Base-by-base conservation (phyloP, 1,140 invertebrate species). In the Coptotermes formosanus region DNA sequence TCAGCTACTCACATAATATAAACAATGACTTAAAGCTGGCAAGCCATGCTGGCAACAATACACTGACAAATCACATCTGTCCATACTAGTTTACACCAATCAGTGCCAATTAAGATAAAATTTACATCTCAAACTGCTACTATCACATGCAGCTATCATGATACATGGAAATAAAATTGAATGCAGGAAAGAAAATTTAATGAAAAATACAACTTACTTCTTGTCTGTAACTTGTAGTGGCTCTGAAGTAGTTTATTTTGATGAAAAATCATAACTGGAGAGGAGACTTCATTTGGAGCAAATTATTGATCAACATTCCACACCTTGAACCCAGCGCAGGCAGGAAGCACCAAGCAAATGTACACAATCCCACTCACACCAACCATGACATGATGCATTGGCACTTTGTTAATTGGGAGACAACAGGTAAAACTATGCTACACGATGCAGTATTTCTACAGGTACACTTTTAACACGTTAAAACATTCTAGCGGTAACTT, bases 401-500 rank as follows among this genome's bases (percentile, higher is more conserved):
- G 82, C 82, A 83, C 82, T 83, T 45, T 83, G 48, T 83, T 44
- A 83, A 45, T 83, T 6, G 16, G 82, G 48, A 83, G 7, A 45
- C 43, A 83, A 83, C 21, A 83, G 21, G n/a, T 83, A 44, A 44
- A 83, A 45, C 48, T 83, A 83, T 11, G n/a, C 43, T 83, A 83
- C 82, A 83, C 43, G 82, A 83, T 45, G 43, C 43, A 44, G 48
- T 83, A 83, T n/a, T 52, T 45, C 82, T 83, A 83, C 82, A 45
- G 32, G 82, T 12, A 45, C 43, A 44, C 82, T 82, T n/a, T 82
- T 38, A 44, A 38, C 43, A 38, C 19, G 0, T 14, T 83, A 32
- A 7, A 83, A 21, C 38, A 83, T 32, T 30, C 64, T 75, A 75
- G 23, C 44, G 48, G 64, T 75, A 75, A 75, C 64, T 30, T 75